Evolutionary conservation across 1,140 invertebrate species (phyloP).

Genomic region (Cephus cinctus): DNA sequence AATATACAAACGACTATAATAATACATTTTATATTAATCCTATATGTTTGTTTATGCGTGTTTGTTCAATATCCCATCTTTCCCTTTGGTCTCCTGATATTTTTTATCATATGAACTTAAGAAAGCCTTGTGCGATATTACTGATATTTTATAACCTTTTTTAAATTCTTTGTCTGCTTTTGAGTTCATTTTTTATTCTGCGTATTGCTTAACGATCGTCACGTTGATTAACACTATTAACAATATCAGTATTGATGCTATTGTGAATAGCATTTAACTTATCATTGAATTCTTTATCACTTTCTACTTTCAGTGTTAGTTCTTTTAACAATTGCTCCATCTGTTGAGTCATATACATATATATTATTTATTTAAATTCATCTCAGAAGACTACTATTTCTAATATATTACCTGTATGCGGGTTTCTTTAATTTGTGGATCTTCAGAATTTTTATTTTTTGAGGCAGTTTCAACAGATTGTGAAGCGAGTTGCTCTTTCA

Average conservation of each 20-base stretch:
- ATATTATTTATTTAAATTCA: constrained; percentile 7
- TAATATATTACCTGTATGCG: constrained; percentile 1
- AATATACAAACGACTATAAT: constrained; percentile 44
- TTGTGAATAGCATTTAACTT: too few species aligned
- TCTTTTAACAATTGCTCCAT: constrained; percentile 5
- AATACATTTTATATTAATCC: constrained; percentile 56
- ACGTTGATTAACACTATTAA: too few species aligned
- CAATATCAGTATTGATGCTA: too few species aligned
- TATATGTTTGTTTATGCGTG: constrained; percentile 28
- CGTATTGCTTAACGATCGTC: too few species aligned
- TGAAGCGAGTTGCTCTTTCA: constrained; percentile 26
- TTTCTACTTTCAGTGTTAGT: neutral
- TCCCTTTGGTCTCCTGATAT: neutral
- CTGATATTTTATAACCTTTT: neutral
- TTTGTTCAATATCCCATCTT: constrained; percentile 19
- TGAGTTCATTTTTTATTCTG: too few species aligned
- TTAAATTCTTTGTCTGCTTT: constrained; percentile 4
- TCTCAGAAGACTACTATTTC: neutral
- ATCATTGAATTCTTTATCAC: too few species aligned
- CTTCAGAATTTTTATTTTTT: constrained; percentile 1
- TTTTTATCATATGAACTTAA: neutral
- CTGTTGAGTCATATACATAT: neutral
- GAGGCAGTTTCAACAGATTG: neutral
- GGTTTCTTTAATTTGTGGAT: neutral
- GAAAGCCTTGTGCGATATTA: neutral